Conservation (phyloP, 2,888 invertebrate genomes). For the Pegoplata infirma region DNA sequence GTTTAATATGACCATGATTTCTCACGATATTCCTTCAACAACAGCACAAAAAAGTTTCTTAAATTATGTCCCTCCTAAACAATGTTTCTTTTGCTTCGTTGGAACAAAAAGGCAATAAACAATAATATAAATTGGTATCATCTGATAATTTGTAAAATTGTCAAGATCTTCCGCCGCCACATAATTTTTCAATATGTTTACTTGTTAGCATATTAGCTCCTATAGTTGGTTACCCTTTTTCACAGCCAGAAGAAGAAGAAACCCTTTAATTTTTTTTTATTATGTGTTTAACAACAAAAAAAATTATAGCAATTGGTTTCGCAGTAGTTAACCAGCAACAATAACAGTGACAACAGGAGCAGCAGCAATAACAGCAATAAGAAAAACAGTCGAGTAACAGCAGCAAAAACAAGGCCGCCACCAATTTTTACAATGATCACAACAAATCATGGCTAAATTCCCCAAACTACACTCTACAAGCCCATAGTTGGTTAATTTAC, state of each 20-base stretch:
- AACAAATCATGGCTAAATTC: conserved; percentile 61
- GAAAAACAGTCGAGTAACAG: conserved; percentile 9
- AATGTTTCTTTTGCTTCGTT: conserved; percentile 8
- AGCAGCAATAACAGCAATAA: conserved; percentile 2
- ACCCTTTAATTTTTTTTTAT: conserved; percentile 20
- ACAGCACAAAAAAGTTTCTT: too few species aligned
- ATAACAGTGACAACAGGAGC: conserved; percentile 24
- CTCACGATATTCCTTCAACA: conserved; percentile 19
- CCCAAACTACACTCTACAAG: conserved; percentile 27
- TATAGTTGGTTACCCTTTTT: background rate
- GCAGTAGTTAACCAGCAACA: conserved; percentile 32
- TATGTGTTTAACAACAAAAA: conserved; percentile 56
- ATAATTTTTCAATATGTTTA: conserved; percentile 37
- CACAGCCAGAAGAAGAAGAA: background rate
- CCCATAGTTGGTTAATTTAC: conserved; percentile 59
- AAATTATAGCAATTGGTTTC: conserved; percentile 60
- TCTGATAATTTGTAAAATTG: conserved; percentile 63
- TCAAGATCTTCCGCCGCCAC: conserved; percentile 62
- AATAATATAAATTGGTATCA: conserved; percentile 64
- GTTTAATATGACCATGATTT: too few species aligned
- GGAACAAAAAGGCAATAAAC: conserved; percentile 61
- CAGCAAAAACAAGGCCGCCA: conserved; percentile 53
- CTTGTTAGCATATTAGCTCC: background rate
- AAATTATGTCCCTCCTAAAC: background rate
- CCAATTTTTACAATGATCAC: conserved; percentile 61